A percentile compares a stretch with the other conserved stretches of the same genome.
Evolutionary conservation across 1,140 invertebrate species (phyloP).

Genomic region (Bombus picipes): DNA sequence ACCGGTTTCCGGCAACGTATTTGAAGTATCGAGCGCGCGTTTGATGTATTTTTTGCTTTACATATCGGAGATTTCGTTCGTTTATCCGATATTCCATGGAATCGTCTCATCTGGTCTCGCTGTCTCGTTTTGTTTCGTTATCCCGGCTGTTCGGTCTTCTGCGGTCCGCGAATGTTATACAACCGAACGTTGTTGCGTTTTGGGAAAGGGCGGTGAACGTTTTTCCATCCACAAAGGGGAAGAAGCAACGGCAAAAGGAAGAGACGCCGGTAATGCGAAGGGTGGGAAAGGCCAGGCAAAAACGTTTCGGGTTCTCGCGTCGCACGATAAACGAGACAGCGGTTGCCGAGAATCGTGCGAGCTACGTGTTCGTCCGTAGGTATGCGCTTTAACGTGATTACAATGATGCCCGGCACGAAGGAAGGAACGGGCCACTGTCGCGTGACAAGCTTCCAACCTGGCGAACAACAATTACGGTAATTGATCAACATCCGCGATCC

Average conservation of each 20-base stretch:
- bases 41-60: conserved; percentile 19
- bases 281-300: neutral
- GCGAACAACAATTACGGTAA: conserved; percentile 58
- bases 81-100: conserved; percentile 35
- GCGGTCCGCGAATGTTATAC: neutral
- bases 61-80: conserved; percentile 11
- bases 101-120: neutral
- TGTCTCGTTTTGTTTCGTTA: neutral
- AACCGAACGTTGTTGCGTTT: neutral
- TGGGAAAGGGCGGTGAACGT: neutral
- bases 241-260: neutral
- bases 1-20: conserved; percentile 18
- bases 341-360: conserved; percentile 7
- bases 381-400: conserved; percentile 54
- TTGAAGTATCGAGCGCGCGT: conserved; percentile 7
- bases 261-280: neutral
- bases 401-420: conserved; percentile 30
- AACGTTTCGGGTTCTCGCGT: conserved; percentile 1
- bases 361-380: neutral
- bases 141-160: neutral
- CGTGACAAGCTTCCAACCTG: conserved; percentile 44
- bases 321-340: neutral
- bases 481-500: conserved; percentile 63
- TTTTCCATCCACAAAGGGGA: neutral
- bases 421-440: conserved; percentile 25